Evolutionary conservation across 1,140 invertebrate species (phyloP).

Genomic region (Ditylenchus dipsaci): DNA sequence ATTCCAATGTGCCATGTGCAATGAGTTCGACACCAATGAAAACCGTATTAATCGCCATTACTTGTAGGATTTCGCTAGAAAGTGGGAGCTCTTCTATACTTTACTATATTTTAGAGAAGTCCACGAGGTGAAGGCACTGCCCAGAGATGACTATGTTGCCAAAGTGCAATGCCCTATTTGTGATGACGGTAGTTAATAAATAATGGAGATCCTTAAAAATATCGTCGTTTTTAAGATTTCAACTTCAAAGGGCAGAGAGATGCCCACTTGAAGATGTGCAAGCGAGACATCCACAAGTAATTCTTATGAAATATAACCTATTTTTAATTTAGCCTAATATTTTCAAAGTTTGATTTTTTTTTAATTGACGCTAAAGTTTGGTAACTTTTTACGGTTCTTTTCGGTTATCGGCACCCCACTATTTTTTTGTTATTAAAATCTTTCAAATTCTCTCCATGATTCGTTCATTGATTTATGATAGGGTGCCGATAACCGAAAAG

Average conservation of each 20-base stretch:
- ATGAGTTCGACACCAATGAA: conserved; percentile 56
- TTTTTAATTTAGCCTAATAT: no score
- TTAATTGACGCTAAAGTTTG: no score
- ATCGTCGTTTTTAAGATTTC: no score
- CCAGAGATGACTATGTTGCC: conserved; percentile 36
- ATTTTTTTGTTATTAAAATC: no score
- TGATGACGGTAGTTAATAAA: conserved; percentile 36
- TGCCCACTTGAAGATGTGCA: conserved; percentile 38
- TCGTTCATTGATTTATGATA: no score
- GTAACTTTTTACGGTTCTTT: no score
- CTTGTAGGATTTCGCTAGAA: conserved; percentile 29
- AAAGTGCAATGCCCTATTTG: conserved; percentile 48
- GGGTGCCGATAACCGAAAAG: no score
- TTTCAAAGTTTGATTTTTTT: no score
- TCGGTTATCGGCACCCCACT: no score
- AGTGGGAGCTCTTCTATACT: neutral
- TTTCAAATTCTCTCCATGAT: no score
- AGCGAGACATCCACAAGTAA: conserved; percentile 18
- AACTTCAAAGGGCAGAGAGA: conserved; percentile 41
- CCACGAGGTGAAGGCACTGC: conserved; percentile 43
- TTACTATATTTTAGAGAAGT: conserved; percentile 38
- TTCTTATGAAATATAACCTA: neutral
- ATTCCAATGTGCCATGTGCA: conserved; percentile 49
- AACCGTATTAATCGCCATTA: conserved; percentile 50
- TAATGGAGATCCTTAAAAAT: no score